phyloP scores from a whole-genome alignment of 2,797 vertebrate species.

The Alfaro cultratus region DNA sequence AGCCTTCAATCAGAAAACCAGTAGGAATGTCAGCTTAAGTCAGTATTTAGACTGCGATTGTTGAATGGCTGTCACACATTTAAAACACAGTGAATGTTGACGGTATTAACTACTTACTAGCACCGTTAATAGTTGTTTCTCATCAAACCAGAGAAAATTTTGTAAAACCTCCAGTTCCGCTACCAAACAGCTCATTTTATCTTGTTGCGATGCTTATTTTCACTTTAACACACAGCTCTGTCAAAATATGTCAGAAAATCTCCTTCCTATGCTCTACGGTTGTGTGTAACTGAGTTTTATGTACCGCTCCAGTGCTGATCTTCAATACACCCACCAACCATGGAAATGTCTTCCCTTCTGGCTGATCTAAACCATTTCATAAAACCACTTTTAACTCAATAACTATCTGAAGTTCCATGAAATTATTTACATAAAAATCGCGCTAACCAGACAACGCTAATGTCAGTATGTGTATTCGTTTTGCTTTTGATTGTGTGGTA shows the following conservation, averaged over 20 bases:
- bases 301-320: neutral
- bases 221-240: neutral
- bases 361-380: neutral
- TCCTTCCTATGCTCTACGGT: neutral
- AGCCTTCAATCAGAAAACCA: neutral
- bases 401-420: neutral
- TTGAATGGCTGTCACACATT: neutral
- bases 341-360: neutral
- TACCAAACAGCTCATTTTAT: neutral
- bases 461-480: neutral
- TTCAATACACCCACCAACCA: neutral
- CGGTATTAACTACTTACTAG: neutral
- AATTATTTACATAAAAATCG: neutral
- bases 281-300: neutral
- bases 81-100: neutral
- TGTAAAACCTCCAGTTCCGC: neutral
- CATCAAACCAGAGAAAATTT: neutral
- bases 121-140: neutral
- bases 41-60: neutral
- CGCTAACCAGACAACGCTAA: neutral
- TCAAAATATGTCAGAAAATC: neutral
- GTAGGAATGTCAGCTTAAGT: no score
- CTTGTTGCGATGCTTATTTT: neutral
- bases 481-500: conserved; percentile 55
- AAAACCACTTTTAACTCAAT: neutral